phyloP scores from a whole-genome alignment of 1,140 invertebrate species.

The Branchinecta lynchi region DNA sequence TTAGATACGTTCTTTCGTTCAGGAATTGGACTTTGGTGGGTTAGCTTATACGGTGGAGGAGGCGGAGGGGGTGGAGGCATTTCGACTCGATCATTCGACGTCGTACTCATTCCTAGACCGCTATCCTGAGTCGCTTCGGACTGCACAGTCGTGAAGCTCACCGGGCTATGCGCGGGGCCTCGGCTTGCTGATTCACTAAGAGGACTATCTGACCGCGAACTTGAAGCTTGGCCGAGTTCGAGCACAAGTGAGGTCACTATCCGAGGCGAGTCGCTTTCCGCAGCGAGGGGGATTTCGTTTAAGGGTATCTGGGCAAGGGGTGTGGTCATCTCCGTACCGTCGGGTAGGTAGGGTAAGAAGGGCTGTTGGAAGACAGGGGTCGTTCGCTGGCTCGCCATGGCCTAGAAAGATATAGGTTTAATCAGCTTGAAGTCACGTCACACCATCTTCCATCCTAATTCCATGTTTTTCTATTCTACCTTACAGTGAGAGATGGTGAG shows the following conservation, averaged over 20 bases:
- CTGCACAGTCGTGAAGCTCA: slow-evolving; percentile 25
- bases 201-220: slow-evolving; percentile 41
- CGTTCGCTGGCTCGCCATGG: slow-evolving; percentile 43
- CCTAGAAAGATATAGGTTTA: slow-evolving; percentile 27
- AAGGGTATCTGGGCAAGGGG: slow-evolving; percentile 19
- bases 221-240: slow-evolving; percentile 33
- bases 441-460: too few species aligned
- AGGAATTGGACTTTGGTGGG: slow-evolving; percentile 85
- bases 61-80: slow-evolving; percentile 28
- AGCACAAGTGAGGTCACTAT: slow-evolving; percentile 35
- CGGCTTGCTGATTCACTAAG: slow-evolving; percentile 20
- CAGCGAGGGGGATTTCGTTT: not conserved
- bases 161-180: slow-evolving; percentile 27
- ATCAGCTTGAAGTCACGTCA: too few species aligned
- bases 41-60: slow-evolving; percentile 46
- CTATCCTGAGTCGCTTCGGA: slow-evolving; percentile 23
- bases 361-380: slow-evolving; percentile 17
- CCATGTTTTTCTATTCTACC: too few species aligned
- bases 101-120: slow-evolving; percentile 24
- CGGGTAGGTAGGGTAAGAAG: slow-evolving; percentile 24
- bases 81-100: slow-evolving; percentile 16
- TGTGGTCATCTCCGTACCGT: slow-evolving; percentile 6
- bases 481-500: too few species aligned
- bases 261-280: not conserved
- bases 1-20: slow-evolving; percentile 79